Base-by-base conservation (phyloP, 2,797 vertebrate genomes). In the Synanceia verrucosa region DNA sequence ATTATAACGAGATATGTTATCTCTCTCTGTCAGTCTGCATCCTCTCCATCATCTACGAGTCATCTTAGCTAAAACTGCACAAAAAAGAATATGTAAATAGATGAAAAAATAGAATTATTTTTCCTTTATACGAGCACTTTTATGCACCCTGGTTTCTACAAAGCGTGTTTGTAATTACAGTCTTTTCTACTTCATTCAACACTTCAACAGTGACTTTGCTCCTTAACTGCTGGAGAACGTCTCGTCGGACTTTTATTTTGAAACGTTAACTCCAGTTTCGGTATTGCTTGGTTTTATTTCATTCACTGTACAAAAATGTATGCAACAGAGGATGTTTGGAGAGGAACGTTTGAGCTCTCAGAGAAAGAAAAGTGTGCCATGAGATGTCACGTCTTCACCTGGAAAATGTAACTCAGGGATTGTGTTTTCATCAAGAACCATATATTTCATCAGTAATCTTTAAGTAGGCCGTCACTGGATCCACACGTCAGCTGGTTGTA, bases 41-140 rank as follows among this genome's bases (percentile, higher is more conserved):
- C 60, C 28, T 19, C 23, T 51, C 53, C 78, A 39, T 50, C 56
- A 46, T 21, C 51, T 33, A 37, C 70, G 34, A 51, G n/a, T 53
- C 79, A 74, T 43, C 37, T 62, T 43, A 63, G 59, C 75, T 67
- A 16, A 78, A 87, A 65, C 85, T 85, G 88, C 86, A 88, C 88
- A 85, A 65, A 78, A 73, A 73, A 71, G 34, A 74, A 73, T 47
- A 57, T 90, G 87, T 89, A 89, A 83, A 91, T 87, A 87, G 75
- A 67, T 72, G 69, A 81, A 79, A 78, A 61, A 65, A 73, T 62
- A 14, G n/a, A 79, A 85, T 61, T 82, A 70, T 86, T 79, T 80
- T 89, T 81, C 76, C 74, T 91, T 88, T 91, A 64, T 87, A 86
- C 59, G 73, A 93, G 92, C 89, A 92, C 93, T 91, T 93, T 91